Evolutionary conservation across 1,140 invertebrate species (phyloP), one percentile per base, ranked within the genome.

Genomic region (Polyergus mexicanus): DNA sequence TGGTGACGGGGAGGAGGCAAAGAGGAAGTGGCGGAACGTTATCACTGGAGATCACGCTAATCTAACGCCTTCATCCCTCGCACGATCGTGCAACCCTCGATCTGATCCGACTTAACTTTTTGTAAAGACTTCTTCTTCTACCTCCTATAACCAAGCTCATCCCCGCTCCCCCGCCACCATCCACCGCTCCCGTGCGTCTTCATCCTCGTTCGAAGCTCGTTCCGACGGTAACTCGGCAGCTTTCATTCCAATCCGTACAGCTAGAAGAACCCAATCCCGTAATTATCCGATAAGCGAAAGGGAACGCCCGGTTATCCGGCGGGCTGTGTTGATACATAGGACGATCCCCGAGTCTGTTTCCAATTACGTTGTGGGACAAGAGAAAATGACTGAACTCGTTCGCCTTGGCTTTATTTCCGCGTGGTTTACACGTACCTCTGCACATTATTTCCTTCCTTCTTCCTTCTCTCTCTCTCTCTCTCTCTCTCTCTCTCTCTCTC

Each of bases 11-110:
- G 87, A 85, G 86, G 22, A 58, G 13, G 84, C 78, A 83, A 75
- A 58, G 35, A 38, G 66, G 85, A 74, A 69, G 81, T 84, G 85
- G 78, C 84, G 81, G 91, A 92, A 93, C 92, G 93, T 93, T 94
- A 94, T 94, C 94, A 93, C 92, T 91, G 88, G 92, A 94, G 94
- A 94, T 94, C 94, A 94, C 93, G 93, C 94, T 94, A 95, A 95
- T 95, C 93, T 94, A 91, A 93, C 91, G 90, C 90, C 91, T 94
- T 91, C 91, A 91, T 92, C 90, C 91, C 91, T 92, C 77, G 84
- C 89, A 80, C 86, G 86, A 88, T 77, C 84, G 88, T 84, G 81
- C 88, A 89, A 72, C 87, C 87, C 86, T 90, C 85, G 35, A 75
- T 85, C 91, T 92, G 93, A 94, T 93, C 90, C 89, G 86, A 92